phyloP scores from a whole-genome alignment of 2,888 invertebrate genomes.

The Cataglyphis albicans region DNA sequence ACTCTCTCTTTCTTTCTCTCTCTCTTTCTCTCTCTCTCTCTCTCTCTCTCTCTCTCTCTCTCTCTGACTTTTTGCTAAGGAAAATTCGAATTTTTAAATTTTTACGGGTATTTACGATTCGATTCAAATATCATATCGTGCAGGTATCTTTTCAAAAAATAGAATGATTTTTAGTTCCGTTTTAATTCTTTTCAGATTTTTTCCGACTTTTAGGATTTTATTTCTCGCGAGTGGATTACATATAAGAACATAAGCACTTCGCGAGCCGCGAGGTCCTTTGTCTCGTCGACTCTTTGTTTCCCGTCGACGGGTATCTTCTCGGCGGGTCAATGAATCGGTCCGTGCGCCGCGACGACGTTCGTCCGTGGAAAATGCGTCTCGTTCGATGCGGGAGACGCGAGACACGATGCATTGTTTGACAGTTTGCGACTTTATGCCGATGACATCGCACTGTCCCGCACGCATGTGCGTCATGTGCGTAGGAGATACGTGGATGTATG shows the following conservation, averaged over 20 bases:
- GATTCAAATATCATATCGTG: neutral
- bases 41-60: neutral
- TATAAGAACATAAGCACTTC: conserved; percentile 67
- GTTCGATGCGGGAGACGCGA: conserved; percentile 59
- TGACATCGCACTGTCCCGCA: conserved; percentile 5
- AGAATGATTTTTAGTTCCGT: neutral
- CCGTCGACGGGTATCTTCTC: conserved; percentile 74
- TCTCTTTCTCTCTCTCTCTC: neutral
- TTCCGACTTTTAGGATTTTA: conserved; percentile 26
- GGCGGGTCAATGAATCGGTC: conserved; percentile 76
- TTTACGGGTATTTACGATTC: neutral
- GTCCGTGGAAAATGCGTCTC: conserved; percentile 73
- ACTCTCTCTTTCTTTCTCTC: neutral
- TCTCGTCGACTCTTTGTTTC: conserved; percentile 74
- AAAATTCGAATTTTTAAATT: neutral
- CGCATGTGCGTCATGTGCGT: neutral
- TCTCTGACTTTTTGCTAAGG: neutral
- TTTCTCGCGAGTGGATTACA: conserved; percentile 60
- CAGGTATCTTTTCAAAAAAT: neutral
- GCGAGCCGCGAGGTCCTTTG: conserved; percentile 69
- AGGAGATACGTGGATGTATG: neutral
- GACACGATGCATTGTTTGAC: conserved; percentile 67
- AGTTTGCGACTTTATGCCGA: conserved; percentile 61
- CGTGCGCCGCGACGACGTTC: conserved; percentile 68
- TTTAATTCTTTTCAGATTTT: neutral